A percentile compares a stretch with the other conserved stretches of the same genome.
Conservation (phyloP, 2,888 invertebrate genomes). For the Nematopogon swammerdamellus region DNA sequence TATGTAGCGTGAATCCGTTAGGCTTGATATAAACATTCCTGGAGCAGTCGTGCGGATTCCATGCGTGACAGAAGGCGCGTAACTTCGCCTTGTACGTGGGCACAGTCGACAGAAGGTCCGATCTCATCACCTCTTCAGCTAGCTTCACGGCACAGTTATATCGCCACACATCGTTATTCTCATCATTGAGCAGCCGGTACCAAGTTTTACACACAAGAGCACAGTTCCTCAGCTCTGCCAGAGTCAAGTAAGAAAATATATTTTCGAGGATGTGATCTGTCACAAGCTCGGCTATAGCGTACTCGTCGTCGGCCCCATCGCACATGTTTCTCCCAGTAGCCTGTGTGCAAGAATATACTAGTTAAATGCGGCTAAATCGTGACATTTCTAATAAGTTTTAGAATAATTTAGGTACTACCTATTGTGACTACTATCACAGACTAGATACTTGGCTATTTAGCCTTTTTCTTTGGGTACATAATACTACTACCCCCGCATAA, state of each 20-base stretch:
- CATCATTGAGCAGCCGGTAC: constrained; percentile 86
- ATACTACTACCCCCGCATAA: too few relatives aligned
- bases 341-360: too few relatives aligned
- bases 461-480: too few relatives aligned
- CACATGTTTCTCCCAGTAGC: neutral
- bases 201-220: constrained; percentile 91
- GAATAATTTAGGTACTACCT: too few relatives aligned
- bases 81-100: constrained; percentile 92
- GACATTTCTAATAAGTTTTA: too few relatives aligned
- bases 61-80: constrained; percentile 90
- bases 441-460: too few relatives aligned
- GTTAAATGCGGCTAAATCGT: too few relatives aligned
- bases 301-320: constrained; percentile 41
- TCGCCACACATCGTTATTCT: constrained; percentile 95
- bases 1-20: constrained; percentile 95
- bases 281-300: constrained; percentile 60
- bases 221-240: constrained; percentile 85
- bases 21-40: constrained; percentile 95
- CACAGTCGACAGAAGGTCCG: constrained; percentile 84
- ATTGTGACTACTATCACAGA: too few relatives aligned
- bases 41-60: constrained; percentile 97
- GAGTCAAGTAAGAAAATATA: constrained; percentile 87
- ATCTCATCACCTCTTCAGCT: constrained; percentile 81
- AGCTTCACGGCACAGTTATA: constrained; percentile 83
- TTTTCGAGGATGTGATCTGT: constrained; percentile 82